Base-by-base conservation (phyloP, 2,797 vertebrate species). In the Parotocinclus haroldoi region DNA sequence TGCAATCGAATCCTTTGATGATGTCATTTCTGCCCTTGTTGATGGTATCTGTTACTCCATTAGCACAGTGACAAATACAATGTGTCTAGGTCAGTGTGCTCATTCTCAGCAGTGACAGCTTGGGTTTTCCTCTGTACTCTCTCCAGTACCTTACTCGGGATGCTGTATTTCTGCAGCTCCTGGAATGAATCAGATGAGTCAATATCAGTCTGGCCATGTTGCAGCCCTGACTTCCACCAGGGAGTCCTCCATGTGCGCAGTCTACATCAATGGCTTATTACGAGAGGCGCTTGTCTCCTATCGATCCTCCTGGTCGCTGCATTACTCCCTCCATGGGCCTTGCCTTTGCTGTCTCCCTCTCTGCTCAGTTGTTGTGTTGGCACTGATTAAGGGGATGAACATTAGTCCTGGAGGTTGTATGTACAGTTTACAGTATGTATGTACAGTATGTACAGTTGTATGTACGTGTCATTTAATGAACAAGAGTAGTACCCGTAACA, bases 191-290 rank as follows among this genome's bases (percentile, higher is more conserved):
- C 68, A 72, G 50, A 57, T 67, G 67, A 81, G 85, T 88, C 85
- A 82, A 87, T 89, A 87, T 82, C 66, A 67, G 72, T 80, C 86
- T 88, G 78, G 82, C 83, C 75, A 71, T 73, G 63, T 75, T 57
- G 71, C 39, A 51, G 49, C 65, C 59, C 48, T 49, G 69, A 71
- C 63, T 69, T 73, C 68, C 82, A 72, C 84, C 76, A 81, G 81
- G 78, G 80, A 86, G 72, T 72, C 59, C 76, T 80, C 69, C 16
- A 73, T 75, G 71, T 44, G 53, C 56, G 54, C 55, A 58, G 71
- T 60, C 66, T 85, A 80, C 71, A 83, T 87, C 81, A 83, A 77
- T 17, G 84, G 76, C 79, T 86, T 84, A 84, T 88, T 88, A 86
- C 57, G 81, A 78, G 76, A 75, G 77, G 62, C 56, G 71, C 85